Conservation (phyloP, 2,113 vertebrate genomes). For the Entelurus aequoreus region DNA sequence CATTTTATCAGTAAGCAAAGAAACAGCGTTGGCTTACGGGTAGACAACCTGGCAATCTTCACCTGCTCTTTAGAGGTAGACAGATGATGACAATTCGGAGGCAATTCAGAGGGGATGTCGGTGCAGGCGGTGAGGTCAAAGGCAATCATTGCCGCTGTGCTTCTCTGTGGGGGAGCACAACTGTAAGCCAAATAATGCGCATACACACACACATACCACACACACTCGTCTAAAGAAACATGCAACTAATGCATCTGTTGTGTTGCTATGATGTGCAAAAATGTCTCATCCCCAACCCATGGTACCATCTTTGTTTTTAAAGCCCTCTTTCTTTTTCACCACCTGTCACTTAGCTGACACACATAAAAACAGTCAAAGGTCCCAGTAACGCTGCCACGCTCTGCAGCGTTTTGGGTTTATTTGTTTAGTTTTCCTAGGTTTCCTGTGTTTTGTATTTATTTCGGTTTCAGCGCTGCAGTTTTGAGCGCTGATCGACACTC, state of each 20-base stretch:
- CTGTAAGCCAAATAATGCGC: conserved; percentile 41
- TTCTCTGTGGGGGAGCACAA: conserved; percentile 25
- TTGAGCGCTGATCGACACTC: no score
- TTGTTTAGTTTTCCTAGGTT: no score
- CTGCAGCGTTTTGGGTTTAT: no score
- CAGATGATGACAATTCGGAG: conserved; percentile 67
- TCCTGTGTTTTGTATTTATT: no score
- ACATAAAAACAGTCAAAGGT: conserved; percentile 33
- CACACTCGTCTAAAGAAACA: conserved; percentile 32
- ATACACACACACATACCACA: conserved; percentile 28
- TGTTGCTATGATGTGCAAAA: conserved; percentile 46
- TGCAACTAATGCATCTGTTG: conserved; percentile 54
- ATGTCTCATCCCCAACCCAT: conserved; percentile 39
- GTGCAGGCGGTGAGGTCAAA: conserved; percentile 64
- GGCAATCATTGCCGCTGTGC: conserved; percentile 59
- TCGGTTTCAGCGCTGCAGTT: no score
- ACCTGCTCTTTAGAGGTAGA: conserved; percentile 52
- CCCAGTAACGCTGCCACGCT: no score
- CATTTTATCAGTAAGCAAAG: conserved; percentile 51
- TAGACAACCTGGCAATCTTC: conserved; percentile 25
- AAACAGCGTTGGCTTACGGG: conserved; percentile 44
- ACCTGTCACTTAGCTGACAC: conserved; percentile 51
- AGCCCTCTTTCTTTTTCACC: conserved; percentile 51
- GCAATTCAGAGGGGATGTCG: conserved; percentile 60
- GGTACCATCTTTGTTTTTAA: conserved; percentile 37